Conservation (phyloP, 30 jellyfish, hydroid and myxozoan species). For the Hydractinia echinata region DNA sequence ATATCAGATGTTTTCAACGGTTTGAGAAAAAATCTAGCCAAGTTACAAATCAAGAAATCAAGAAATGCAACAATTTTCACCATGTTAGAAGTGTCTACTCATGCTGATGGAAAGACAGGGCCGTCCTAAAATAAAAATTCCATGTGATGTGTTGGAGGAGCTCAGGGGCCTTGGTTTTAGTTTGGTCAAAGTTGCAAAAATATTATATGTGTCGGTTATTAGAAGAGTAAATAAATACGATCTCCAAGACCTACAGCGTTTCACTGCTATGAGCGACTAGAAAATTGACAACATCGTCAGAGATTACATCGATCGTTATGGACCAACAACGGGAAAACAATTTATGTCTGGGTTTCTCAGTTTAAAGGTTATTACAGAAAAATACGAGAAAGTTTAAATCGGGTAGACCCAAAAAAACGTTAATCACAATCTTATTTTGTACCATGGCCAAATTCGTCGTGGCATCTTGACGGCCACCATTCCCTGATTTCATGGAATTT, state of each 20-base stretch:
- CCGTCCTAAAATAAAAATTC: not conserved
- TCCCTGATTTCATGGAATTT: slow-evolving; percentile 31
- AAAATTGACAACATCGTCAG: not conserved
- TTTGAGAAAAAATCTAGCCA: too few species aligned
- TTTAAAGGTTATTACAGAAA: too few species aligned
- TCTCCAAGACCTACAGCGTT: not conserved
- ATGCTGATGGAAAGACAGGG: not conserved
- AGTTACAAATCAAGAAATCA: too few species aligned
- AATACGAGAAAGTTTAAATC: too few species aligned
- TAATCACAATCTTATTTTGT: too few species aligned
- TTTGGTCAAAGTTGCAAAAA: not conserved
- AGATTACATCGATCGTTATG: slow-evolving; percentile 19
- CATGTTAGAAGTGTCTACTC: too few species aligned
- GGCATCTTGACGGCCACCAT: slow-evolving; percentile 52
- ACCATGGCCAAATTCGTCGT: not conserved
- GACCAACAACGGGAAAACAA: slow-evolving; percentile 30
- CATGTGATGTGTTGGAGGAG: not conserved
- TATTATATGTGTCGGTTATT: not conserved
- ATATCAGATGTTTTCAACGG: too few species aligned
- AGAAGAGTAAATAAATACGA: not conserved
- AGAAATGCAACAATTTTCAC: too few species aligned
- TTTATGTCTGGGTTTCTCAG: slow-evolving; percentile 15
- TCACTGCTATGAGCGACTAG: slow-evolving; percentile 3
- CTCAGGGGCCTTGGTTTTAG: not conserved
- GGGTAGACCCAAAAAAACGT: too few species aligned